A percentile compares a stretch with the other conserved stretches of the same genome.
phyloP scores from a whole-genome alignment of 2,888 invertebrate genomes.

The Tetropium fuscum region DNA sequence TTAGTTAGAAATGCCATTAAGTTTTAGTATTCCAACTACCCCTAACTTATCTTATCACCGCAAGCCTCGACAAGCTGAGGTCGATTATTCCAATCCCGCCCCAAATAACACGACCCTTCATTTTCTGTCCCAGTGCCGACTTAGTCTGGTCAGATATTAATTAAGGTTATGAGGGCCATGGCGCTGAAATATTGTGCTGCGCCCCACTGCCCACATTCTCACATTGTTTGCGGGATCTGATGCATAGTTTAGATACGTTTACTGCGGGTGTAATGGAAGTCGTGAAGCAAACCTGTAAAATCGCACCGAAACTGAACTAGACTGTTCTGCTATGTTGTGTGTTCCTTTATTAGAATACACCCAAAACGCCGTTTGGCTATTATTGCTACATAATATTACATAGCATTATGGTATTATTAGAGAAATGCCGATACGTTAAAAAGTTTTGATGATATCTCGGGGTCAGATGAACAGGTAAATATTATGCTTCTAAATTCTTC shows the following conservation, averaged over 20 bases:
- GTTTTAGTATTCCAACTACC: conserved; percentile 8
- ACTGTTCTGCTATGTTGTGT: too few relatives aligned
- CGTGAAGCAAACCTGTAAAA: too few relatives aligned
- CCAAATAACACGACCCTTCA: conserved; percentile 12
- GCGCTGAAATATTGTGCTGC: conserved; percentile 11
- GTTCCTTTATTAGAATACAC: too few relatives aligned
- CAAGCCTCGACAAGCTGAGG: conserved; percentile 14
- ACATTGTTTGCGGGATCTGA: neutral
- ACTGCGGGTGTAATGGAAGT: too few relatives aligned
- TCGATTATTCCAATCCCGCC: conserved; percentile 21
- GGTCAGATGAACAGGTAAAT: too few relatives aligned
- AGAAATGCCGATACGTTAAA: too few relatives aligned
- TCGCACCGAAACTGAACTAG: too few relatives aligned
- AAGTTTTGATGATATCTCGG: too few relatives aligned
- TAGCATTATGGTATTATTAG: too few relatives aligned
- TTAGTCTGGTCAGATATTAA: conserved; percentile 14
- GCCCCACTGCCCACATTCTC: neutral
- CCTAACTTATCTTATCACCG: conserved; percentile 21
- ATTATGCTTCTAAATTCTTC: too few relatives aligned
- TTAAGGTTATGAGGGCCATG: conserved; percentile 14
- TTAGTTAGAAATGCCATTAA: conserved; percentile 14
- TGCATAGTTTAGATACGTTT: conserved; percentile 5
- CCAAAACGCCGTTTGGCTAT: too few relatives aligned
- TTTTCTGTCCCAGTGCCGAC: conserved; percentile 9
- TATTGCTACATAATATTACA: too few relatives aligned